Percentiles rank a stretch among this genome's conserved stretches.
Conservation (phyloP, 2,888 invertebrate species). For the Augiades crinisus region DNA sequence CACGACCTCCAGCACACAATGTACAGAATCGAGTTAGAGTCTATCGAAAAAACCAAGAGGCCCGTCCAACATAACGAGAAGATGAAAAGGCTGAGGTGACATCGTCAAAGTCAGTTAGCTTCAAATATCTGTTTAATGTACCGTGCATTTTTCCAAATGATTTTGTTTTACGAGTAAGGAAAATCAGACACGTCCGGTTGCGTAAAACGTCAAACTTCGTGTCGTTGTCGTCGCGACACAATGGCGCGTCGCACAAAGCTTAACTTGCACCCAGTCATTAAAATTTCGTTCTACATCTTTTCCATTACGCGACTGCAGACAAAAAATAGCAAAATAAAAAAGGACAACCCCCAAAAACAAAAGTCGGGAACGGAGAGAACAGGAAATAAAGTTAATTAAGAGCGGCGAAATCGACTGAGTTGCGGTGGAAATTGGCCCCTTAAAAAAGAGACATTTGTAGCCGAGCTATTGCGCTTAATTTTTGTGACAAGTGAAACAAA, state of each 20-base stretch:
- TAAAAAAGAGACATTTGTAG: slow-evolving; percentile 81
- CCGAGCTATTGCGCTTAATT: slow-evolving; percentile 79
- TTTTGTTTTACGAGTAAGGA: slow-evolving; percentile 52
- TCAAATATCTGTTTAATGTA: slow-evolving; percentile 9
- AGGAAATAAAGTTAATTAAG: slow-evolving; percentile 82
- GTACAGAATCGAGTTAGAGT: too few species aligned
- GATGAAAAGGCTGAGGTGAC: too few species aligned
- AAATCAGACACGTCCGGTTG: slow-evolving; percentile 53
- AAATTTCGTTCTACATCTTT: slow-evolving; percentile 80
- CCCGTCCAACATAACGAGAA: too few species aligned
- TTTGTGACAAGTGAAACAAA: slow-evolving; percentile 82
- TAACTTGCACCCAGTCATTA: slow-evolving; percentile 76
- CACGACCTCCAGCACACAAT: too few species aligned
- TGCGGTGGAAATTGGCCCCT: slow-evolving; percentile 80
- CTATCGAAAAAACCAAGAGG: too few species aligned
- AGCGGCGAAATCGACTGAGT: slow-evolving; percentile 81
- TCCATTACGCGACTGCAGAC: slow-evolving; percentile 78
- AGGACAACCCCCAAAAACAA: slow-evolving; percentile 72
- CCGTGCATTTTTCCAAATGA: slow-evolving; percentile 23
- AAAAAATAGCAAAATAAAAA: slow-evolving; percentile 77
- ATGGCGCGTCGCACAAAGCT: slow-evolving; percentile 70
- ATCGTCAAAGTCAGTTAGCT: not conserved
- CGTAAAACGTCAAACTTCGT: slow-evolving; percentile 65
- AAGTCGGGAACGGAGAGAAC: slow-evolving; percentile 76
- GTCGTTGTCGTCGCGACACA: slow-evolving; percentile 56